A percentile compares a stretch with the other conserved stretches of the same genome.
phyloP scores from a whole-genome alignment of 2,888 invertebrate species.

The Julus scanicus region DNA sequence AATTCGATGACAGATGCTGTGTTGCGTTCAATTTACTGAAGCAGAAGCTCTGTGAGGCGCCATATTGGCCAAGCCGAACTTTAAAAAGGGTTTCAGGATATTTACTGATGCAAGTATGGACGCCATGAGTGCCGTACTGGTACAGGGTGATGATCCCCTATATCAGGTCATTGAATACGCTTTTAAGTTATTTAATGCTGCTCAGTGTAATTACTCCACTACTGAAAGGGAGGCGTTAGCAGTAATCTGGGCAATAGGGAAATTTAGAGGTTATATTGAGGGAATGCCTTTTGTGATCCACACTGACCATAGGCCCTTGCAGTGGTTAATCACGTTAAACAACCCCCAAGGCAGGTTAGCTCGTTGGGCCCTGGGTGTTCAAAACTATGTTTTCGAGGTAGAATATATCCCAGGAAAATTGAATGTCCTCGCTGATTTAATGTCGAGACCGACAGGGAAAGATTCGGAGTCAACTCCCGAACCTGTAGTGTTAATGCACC shows the following conservation, averaged over 20 bases:
- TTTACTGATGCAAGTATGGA: neutral
- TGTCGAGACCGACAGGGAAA: neutral
- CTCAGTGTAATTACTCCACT: neutral
- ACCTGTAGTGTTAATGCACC: neutral
- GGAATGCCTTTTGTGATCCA: neutral
- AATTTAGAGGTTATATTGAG: neutral
- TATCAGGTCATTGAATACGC: neutral
- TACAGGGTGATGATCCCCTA: neutral
- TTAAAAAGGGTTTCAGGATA: neutral
- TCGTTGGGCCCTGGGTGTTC: neutral
- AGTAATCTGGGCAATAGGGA: neutral
- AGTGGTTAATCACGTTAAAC: neutral
- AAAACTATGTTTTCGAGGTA: neutral
- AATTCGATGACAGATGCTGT: neutral
- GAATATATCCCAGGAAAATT: neutral
- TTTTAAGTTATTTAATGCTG: neutral
- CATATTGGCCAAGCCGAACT: neutral
- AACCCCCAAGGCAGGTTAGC: neutral
- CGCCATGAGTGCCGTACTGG: neutral
- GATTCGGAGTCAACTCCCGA: neutral
- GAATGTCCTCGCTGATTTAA: neutral
- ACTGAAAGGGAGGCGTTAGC: neutral
- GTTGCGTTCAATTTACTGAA: neutral
- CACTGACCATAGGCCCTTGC: neutral
- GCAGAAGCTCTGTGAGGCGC: too few relatives aligned